Base-by-base conservation (phyloP, 2,888 invertebrate genomes). In the Incurvaria masculella region DNA sequence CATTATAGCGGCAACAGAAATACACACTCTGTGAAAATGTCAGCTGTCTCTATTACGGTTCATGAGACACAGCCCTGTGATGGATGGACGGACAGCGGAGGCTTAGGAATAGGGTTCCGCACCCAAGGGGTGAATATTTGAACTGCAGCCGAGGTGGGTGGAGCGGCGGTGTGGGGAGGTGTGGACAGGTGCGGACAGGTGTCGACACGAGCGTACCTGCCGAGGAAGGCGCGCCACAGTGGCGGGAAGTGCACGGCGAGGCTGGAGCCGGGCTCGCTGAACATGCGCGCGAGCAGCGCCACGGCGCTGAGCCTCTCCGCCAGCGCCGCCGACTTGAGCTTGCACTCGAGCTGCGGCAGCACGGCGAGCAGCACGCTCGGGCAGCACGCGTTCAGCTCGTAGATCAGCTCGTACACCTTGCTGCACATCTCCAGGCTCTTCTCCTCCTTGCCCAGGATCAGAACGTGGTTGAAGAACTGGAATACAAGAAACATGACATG, bases 341-440 rank as follows among this genome's bases (percentile, higher is more conserved):
- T 98, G 72, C 96, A 96, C 65, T 97, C 97, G 45, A 98, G 74
- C 65, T 97, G 97, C 0, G 97, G 97, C 52, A 97, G 74, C 18
- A 97, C 94, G 4, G 94, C 87, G 41, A 89, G 73, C 48, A 98
- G 75, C 38, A 97, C 87, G 57, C 86, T 85, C 0, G 97, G 91
- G 61, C 94, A 91, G 59, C 97, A 96, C 63, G 91, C 89, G 72
- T 97, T 94, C 57, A 98, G 74, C 72, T 98, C 97, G 67, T 97
- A 97, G 55, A 98, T 95, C 54, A 98, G 81, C 72, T 97, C 96
- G 71, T 95, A 97, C 33, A 97, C 89, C 81, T 93, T 92, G 44
- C 82, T 81, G 61, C 88, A 87, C 59, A 93, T 92, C 54, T 86
- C 80, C 45, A 91, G 80, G 53, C 82, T 85, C 60, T 87, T 89